Evolutionary conservation across 2,113 vertebrate genomes (phyloP).

Genomic region (Vicugna pacos): DNA sequence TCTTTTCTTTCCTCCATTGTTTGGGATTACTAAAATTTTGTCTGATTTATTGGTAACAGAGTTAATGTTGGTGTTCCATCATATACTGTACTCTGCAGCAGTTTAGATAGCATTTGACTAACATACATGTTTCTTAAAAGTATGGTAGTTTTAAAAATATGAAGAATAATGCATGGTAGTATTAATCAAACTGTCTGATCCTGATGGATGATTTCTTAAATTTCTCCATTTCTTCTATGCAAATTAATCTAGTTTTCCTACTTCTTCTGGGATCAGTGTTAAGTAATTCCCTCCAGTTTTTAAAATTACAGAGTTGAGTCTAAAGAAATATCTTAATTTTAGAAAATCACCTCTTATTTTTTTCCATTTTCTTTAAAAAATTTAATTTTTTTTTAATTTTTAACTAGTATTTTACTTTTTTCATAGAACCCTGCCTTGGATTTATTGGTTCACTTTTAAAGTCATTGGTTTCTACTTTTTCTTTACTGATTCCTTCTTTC

Average conservation of each 20-base stretch:
- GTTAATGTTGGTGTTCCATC: background rate
- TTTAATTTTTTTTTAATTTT: background rate
- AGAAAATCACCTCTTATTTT: background rate
- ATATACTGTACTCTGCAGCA: background rate
- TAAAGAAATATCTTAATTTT: constrained; percentile 31
- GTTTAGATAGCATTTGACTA: background rate
- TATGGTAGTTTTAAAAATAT: background rate
- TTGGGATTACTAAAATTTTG: background rate
- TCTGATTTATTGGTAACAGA: background rate
- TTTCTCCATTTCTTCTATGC: background rate
- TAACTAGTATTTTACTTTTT: background rate
- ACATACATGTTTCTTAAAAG: background rate
- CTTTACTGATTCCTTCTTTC: background rate
- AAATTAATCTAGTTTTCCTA: background rate
- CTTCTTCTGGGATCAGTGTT: background rate
- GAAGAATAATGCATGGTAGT: background rate
- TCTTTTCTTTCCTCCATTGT: background rate
- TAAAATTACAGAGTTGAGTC: background rate
- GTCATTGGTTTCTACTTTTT: background rate
- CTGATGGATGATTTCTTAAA: background rate
- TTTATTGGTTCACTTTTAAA: constrained; percentile 24
- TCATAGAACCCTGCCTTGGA: background rate
- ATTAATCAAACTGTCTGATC: background rate
- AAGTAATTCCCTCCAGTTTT: background rate
- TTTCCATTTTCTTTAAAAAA: background rate